Evolutionary conservation across 2,797 vertebrate species (phyloP).

Genomic region (Hydrocynus forskahlii): DNA sequence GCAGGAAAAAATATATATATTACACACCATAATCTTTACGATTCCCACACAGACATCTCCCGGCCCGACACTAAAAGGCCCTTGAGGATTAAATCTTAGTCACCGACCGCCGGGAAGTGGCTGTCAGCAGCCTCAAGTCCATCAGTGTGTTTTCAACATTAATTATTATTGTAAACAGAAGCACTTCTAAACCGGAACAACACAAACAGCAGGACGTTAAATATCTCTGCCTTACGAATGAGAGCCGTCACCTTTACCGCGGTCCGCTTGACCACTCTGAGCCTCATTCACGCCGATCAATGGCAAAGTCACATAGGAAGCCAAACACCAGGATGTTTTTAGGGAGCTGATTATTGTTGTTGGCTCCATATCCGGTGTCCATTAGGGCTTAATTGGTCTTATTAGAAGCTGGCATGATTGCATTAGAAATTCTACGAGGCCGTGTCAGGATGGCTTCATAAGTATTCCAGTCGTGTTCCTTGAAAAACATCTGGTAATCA

Average conservation of each 20-base stretch:
- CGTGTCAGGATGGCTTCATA: conserved; percentile 82
- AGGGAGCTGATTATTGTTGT: conserved; percentile 83
- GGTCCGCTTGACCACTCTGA: conserved; percentile 23
- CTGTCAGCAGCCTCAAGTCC: neutral
- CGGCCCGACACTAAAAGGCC: conserved; percentile 15
- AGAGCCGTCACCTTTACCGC: conserved; percentile 12
- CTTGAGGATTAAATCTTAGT: conserved; percentile 11
- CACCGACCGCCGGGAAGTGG: neutral
- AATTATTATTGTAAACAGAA: neutral
- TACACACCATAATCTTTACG: conserved; percentile 14
- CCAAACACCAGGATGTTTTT: conserved; percentile 75
- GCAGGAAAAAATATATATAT: conserved; percentile 4
- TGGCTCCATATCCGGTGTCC: conserved; percentile 83
- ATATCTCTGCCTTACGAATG: neutral
- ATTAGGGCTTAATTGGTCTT: conserved; percentile 86
- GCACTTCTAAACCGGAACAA: neutral
- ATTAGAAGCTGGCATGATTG: conserved; percentile 85
- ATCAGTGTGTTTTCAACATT: neutral
- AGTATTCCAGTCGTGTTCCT: conserved; percentile 81
- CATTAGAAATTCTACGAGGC: conserved; percentile 84
- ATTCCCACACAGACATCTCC: neutral
- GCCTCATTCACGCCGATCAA: conserved; percentile 34
- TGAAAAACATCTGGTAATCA: conserved; percentile 88
- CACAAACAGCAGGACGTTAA: neutral
- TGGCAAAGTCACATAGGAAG: conserved; percentile 45